These are phyloP conservation scores for Nomada hirtipes DNA, from an alignment of 2,888 invertebrate species.

Conservation along the genomic window DNA sequence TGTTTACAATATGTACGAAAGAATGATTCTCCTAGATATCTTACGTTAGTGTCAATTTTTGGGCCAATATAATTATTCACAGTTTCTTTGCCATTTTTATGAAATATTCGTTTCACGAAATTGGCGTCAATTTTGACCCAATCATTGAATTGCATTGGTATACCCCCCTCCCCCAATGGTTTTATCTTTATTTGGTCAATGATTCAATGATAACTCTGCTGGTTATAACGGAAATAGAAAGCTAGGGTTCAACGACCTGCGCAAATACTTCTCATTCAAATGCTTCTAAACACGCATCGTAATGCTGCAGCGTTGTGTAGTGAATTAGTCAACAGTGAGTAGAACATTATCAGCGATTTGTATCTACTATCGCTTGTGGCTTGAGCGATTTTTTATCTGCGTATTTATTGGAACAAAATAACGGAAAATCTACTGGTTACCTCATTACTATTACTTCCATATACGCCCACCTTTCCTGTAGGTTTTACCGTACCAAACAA, in stretches of 20 bases:
- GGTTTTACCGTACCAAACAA: too few relatives aligned
- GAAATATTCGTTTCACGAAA: not conserved
- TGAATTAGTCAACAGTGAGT: not conserved
- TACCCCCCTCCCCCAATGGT: too few relatives aligned
- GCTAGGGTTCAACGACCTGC: not conserved
- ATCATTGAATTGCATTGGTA: too few relatives aligned
- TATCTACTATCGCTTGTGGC: not conserved
- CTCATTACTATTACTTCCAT: too few relatives aligned
- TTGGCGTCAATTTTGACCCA: not conserved
- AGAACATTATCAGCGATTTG: constrained; percentile 4
- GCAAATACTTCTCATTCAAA: not conserved
- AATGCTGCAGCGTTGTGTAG: not conserved
- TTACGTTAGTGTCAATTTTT: too few relatives aligned
- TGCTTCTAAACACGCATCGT: not conserved
- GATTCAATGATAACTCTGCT: not conserved
- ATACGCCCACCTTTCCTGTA: too few relatives aligned
- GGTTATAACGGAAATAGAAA: constrained; percentile 9
- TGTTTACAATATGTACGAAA: too few relatives aligned
- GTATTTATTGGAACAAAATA: too few relatives aligned
- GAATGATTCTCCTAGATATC: too few relatives aligned
- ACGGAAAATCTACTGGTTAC: too few relatives aligned
- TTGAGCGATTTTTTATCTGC: not conserved
- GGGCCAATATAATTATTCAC: too few relatives aligned
- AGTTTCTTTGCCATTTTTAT: too few relatives aligned
- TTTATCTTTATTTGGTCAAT: not conserved